Percentiles rank a stretch among this genome's conserved stretches.
phyloP scores from a whole-genome alignment of 2,113 vertebrate genomes.

The Peromyscus maniculatus region DNA sequence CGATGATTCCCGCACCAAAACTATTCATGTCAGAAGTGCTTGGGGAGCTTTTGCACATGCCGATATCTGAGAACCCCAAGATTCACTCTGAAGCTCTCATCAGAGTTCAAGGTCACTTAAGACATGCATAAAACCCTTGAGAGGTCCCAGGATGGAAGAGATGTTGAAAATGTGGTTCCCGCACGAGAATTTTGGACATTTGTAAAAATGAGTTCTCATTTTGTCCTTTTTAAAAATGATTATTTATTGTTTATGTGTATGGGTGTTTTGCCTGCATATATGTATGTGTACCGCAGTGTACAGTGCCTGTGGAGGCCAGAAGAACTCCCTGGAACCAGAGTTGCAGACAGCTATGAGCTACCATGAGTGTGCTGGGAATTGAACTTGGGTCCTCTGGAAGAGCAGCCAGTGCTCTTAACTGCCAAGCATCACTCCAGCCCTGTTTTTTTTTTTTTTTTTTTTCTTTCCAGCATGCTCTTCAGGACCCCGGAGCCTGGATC shows the following conservation, averaged over 20 bases:
- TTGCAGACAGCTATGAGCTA: not conserved
- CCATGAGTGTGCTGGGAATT: not conserved
- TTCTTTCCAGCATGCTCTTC: not conserved
- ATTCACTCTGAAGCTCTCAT: not conserved
- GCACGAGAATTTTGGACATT: not conserved
- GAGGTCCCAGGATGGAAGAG: not conserved
- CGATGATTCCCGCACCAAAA: not conserved
- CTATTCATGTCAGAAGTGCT: not conserved
- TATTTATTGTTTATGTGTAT: not conserved
- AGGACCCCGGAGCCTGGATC: not conserved
- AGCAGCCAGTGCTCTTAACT: not conserved
- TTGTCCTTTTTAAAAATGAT: not conserved
- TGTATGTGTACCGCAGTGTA: too few relatives aligned
- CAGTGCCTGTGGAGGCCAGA: not conserved
- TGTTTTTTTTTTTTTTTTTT: constrained; percentile 15
- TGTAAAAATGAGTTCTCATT: not conserved
- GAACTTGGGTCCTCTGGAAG: not conserved
- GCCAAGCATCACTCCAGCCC: not conserved
- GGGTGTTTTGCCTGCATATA: not conserved
- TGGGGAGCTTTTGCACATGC: not conserved
- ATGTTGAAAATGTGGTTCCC: not conserved
- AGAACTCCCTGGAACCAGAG: not conserved
- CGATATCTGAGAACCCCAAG: not conserved
- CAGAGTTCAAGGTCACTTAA: not conserved
- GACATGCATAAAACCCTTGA: not conserved